These are phyloP conservation scores for Scortum barcoo DNA, from an alignment of 2,113 vertebrate species.

Conservation along the genomic window DNA sequence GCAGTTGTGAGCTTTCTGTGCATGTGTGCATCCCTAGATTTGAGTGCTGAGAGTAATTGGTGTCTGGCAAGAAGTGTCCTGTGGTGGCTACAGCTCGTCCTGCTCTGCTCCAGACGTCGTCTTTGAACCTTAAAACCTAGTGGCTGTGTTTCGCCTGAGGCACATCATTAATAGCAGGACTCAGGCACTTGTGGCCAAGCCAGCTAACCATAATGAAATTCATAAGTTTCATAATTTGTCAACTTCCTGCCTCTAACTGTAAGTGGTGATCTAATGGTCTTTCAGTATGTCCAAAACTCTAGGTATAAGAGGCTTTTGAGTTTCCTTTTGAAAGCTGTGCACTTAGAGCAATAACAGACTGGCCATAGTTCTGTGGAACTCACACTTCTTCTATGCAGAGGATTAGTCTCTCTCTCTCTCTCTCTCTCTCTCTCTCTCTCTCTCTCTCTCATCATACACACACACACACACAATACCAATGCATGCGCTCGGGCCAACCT, in stretches of 20 bases:
- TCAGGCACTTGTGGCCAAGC: slow-evolving; percentile 2
- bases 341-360: slow-evolving; percentile 15
- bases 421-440: slow-evolving; percentile 9
- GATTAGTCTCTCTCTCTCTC: slow-evolving; percentile 6
- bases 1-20: slow-evolving; percentile 25
- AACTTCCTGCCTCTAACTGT: neutral
- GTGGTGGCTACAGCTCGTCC: slow-evolving; percentile 19
- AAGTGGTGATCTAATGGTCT: neutral
- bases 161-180: slow-evolving; percentile 30
- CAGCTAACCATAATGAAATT: slow-evolving; percentile 14
- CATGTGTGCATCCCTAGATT: slow-evolving; percentile 6
- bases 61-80: slow-evolving; percentile 46
- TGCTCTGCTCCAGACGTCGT: slow-evolving; percentile 13
- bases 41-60: slow-evolving; percentile 40
- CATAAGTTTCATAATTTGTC: neutral
- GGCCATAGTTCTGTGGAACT: neutral
- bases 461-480: slow-evolving; percentile 17
- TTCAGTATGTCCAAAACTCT: neutral
- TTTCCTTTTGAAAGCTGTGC: neutral
- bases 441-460: neutral
- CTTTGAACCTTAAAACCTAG: slow-evolving; percentile 28
- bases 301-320: too few species aligned
- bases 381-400: neutral
- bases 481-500: slow-evolving; percentile 10
- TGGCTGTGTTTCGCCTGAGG: neutral